Evolutionary conservation across 2,113 vertebrate species (phyloP), one percentile per base, ranked within the genome.

Genomic region (Etheostoma spectabile): DNA sequence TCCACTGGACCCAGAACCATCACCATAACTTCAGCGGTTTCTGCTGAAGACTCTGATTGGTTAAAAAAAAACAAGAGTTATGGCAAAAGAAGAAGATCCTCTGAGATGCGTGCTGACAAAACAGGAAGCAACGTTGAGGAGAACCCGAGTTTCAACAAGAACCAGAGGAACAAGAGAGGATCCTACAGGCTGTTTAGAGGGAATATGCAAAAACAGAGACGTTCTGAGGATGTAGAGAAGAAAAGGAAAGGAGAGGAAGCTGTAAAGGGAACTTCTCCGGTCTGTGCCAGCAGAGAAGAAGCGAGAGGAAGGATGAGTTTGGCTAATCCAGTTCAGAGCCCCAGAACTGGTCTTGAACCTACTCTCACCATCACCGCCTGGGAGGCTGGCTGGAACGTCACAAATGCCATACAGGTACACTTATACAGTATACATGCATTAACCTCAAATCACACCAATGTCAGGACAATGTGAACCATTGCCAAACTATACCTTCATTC

Each of bases 311-410:
- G 24, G 38, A 48, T 11, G 46, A 61, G 60, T 55, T 35, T 79
- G 88, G 71, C 73, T 46, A 18, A 49, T 81, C 55, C 61, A 84
- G 24, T 64, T 63, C 74, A 88, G 72, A 51, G 12, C 38, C 22
- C 24, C 0, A 22, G 1, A 7, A 21, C 53, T 22, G 33, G 13
- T 87, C 68, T 53, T 84, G 88, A 82, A 63, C 53, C 60, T 11
- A 2, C 73, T 65, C 52, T 75, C 38, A 93, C 81, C 69, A 95
- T 96, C 88, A 96, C 94, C 15, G 91, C 94, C 66, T 96, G 95
- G 95, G 96, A 97, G 90, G 95, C 95, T 33, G 92, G 94, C 64
- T 96, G 94, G 95, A 97, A 96, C 6, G 95, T 96, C 68, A 96
- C 94, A 19, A 95, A 95, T 68, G 94, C 89, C 10, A 95, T 96